Percentiles rank a stretch among this genome's conserved stretches.
Evolutionary conservation across 2,113 vertebrate genomes (phyloP).

Genomic region (Sceloporus undulatus): DNA sequence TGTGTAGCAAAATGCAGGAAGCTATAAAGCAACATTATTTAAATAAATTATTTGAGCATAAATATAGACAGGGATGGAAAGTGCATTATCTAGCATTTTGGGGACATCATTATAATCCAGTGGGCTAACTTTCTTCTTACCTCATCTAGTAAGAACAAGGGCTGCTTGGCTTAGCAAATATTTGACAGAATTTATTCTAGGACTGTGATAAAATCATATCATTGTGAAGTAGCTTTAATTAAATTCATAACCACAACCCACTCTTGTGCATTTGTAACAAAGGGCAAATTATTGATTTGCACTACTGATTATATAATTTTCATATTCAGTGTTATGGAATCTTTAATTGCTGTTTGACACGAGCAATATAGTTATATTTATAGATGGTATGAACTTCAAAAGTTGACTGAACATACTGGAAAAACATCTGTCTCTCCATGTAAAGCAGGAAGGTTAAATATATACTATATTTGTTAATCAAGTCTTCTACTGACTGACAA

Average conservation of each 20-base stretch:
- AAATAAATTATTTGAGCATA: constrained; percentile 78
- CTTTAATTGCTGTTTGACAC: constrained; percentile 54
- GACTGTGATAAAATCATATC: constrained; percentile 59
- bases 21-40: constrained; percentile 80
- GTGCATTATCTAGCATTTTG: constrained; percentile 65
- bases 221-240: constrained; percentile 68
- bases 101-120: constrained; percentile 38
- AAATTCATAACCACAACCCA: constrained; percentile 61
- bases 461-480: background rate
- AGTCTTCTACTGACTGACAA: background rate
- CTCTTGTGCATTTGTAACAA: constrained; percentile 70
- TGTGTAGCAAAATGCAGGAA: constrained; percentile 77
- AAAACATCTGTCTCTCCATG: background rate
- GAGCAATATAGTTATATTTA: constrained; percentile 50
- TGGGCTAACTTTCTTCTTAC: constrained; percentile 43
- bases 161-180: constrained; percentile 58
- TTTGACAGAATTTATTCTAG: constrained; percentile 58
- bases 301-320: constrained; percentile 76
- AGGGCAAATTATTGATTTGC: constrained; percentile 74
- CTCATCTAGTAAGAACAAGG: constrained; percentile 57
- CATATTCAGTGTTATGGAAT: constrained; percentile 66
- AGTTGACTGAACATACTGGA: constrained; percentile 53
- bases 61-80: constrained; percentile 71
- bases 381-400: constrained; percentile 57
- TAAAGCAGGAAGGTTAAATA: background rate